These are phyloP conservation scores for Anabas testudineus DNA, from an alignment of 2,797 vertebrate genomes.

Conservation along the genomic window DNA sequence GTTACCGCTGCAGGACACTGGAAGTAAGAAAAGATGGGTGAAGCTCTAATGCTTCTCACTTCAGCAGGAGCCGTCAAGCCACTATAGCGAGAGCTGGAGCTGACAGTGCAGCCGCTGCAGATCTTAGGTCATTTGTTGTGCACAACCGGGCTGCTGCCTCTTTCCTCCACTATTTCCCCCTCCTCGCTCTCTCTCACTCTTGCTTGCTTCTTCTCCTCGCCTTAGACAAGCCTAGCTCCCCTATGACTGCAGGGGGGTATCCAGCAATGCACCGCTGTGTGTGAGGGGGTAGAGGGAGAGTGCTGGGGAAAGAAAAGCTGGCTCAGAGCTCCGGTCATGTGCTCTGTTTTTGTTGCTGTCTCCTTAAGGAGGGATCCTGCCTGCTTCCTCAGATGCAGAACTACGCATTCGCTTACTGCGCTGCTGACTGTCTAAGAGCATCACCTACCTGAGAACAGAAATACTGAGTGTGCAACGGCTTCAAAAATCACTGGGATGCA, in stretches of 20 bases:
- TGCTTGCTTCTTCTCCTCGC: conserved; percentile 51
- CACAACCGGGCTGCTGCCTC: conserved; percentile 57
- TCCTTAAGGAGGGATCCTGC: conserved; percentile 70
- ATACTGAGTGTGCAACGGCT: conserved; percentile 31
- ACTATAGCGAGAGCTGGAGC: conserved; percentile 59
- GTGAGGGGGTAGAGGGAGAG: conserved; percentile 57
- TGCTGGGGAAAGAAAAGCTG: conserved; percentile 66
- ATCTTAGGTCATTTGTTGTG: conserved; percentile 69
- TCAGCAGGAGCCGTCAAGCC: conserved; percentile 66
- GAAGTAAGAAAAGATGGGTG: conserved; percentile 68
- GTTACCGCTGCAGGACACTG: conserved; percentile 57
- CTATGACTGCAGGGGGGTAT: conserved; percentile 76
- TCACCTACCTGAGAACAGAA: conserved; percentile 37
- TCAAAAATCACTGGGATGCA: conserved; percentile 32
- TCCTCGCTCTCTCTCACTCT: conserved; percentile 18
- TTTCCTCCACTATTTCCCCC: conserved; percentile 29
- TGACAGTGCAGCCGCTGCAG: conserved; percentile 73
- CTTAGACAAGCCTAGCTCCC: conserved; percentile 70
- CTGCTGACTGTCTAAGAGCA: conserved; percentile 45
- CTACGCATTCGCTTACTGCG: conserved; percentile 54
- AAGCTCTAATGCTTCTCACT: conserved; percentile 68
- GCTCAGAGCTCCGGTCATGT: conserved; percentile 77
- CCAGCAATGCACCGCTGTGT: conserved; percentile 63
- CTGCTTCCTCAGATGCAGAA: conserved; percentile 60
- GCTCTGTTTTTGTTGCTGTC: conserved; percentile 74